Evolutionary conservation across 2,797 vertebrate genomes (phyloP), one percentile per base, ranked within the genome.

Genomic region (Enteromius radiatus): DNA sequence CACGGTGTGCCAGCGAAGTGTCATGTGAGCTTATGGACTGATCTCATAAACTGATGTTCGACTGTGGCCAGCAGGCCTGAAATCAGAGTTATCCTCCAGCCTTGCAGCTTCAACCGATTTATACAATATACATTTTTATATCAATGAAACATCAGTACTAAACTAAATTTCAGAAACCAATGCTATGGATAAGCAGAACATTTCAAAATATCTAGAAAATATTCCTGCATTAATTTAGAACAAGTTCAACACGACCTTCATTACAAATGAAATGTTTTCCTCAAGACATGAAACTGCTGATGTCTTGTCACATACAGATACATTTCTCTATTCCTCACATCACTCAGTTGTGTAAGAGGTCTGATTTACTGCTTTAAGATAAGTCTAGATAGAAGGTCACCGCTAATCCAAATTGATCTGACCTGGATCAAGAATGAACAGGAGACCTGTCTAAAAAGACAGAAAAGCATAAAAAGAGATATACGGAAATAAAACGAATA

Each of bases 1-100:
- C 38, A 47, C 41, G 1, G 28, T 26, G 12, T 8, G 15, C 21
- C 43, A 52, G 45, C 0, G 12, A 76, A 82, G 64, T 36, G 31
- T 87, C 76, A 82, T 73, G 76, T 79, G 70, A 86, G 69, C 43
- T 85, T 23, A 65, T 38, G 83, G 3, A 19, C 65, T 43, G 76
- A 78, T 67, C 73, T 70, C 19, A 81, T 81, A 80, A 84, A 76
- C 64, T 73, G 45, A 63, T 74, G 65, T 52, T 33, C 43, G 68
- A 54, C 75, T 79, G 38, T 79, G 41, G 65, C 56, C 54, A 78
- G 61, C 23, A 43, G 14, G 74, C 31, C 33, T 65, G 26, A 77
- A 76, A 68, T 76, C 70, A 69, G 41, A 38, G 19, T 52, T 69
- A 61, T 68, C 21, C 38, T 43, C 8, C n/a, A 4, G 41, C 10